These are phyloP conservation scores for Apotomis betuletana DNA, from an alignment of 2,888 invertebrate species.

Conservation along the genomic window DNA sequence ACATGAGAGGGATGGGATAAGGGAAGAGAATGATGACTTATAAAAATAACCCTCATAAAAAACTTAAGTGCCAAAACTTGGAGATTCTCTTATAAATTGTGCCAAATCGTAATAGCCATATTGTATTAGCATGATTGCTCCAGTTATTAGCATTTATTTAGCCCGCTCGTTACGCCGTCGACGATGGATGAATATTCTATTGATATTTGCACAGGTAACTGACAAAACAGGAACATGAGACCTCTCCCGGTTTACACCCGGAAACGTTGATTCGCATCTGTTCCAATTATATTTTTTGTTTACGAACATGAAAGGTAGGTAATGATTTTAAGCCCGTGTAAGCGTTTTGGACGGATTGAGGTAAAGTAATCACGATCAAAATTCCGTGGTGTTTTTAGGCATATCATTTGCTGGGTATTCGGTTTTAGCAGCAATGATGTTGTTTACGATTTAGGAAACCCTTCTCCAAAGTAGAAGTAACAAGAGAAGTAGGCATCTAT, in stretches of 20 bases:
- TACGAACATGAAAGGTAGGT: not conserved
- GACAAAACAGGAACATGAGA: conserved; percentile 13
- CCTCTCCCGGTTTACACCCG: conserved; percentile 22
- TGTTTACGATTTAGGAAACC: too few species aligned
- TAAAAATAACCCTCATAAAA: too few species aligned
- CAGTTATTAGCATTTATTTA: conserved; percentile 77
- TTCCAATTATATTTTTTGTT: conserved; percentile 27
- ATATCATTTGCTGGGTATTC: too few species aligned
- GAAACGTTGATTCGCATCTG: conserved; percentile 23
- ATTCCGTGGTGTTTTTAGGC: not conserved
- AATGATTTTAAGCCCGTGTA: not conserved
- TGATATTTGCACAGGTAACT: conserved; percentile 53
- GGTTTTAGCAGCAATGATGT: too few species aligned
- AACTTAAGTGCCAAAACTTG: too few species aligned
- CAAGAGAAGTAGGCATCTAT: too few species aligned
- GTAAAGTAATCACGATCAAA: not conserved
- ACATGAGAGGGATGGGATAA: too few species aligned
- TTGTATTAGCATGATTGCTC: conserved; percentile 75
- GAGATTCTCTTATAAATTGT: conserved; percentile 48
- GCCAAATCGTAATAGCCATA: conserved; percentile 56
- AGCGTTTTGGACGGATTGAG: not conserved
- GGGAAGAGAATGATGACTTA: too few species aligned
- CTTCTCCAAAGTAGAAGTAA: too few species aligned
- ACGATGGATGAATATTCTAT: conserved; percentile 67
- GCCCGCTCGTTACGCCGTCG: conserved; percentile 65